Evolutionary conservation across 2,888 invertebrate species (phyloP).

Genomic region (Melanchra persicariae): DNA sequence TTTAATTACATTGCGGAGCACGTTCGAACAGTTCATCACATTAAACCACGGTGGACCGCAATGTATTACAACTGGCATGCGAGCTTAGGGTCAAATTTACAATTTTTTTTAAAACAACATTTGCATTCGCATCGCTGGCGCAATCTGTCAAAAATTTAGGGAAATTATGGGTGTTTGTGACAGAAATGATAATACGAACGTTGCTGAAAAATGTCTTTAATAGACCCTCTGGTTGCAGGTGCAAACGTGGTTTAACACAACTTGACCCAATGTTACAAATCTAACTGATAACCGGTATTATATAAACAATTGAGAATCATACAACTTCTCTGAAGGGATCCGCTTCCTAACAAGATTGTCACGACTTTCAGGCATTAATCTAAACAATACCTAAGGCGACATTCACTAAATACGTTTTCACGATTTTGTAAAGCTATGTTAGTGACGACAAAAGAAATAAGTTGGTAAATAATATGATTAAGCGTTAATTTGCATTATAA

Average conservation of each 20-base stretch:
- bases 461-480: constrained; percentile 12
- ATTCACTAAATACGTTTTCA: constrained; percentile 35
- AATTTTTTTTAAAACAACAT: too few species aligned
- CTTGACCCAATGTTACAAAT: background rate
- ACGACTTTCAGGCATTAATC: constrained; percentile 37
- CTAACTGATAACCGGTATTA: background rate
- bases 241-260: background rate
- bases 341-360: constrained; percentile 12
- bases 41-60: too few species aligned
- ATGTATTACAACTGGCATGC: too few species aligned
- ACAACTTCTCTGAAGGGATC: constrained; percentile 5
- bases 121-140: too few species aligned
- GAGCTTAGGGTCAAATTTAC: too few species aligned
- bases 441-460: constrained; percentile 18
- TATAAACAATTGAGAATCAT: constrained; percentile 1
- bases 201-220: too few species aligned
- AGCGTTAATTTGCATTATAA: constrained; percentile 31
- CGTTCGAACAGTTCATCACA: too few species aligned
- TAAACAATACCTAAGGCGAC: constrained; percentile 34
- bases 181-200: too few species aligned
- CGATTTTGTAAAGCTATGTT: constrained; percentile 32
- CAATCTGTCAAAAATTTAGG: too few species aligned
- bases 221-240: too few species aligned
- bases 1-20: too few species aligned
- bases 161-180: too few species aligned